Conservation (phyloP, 2,888 invertebrate species). For the Helleia helle region DNA sequence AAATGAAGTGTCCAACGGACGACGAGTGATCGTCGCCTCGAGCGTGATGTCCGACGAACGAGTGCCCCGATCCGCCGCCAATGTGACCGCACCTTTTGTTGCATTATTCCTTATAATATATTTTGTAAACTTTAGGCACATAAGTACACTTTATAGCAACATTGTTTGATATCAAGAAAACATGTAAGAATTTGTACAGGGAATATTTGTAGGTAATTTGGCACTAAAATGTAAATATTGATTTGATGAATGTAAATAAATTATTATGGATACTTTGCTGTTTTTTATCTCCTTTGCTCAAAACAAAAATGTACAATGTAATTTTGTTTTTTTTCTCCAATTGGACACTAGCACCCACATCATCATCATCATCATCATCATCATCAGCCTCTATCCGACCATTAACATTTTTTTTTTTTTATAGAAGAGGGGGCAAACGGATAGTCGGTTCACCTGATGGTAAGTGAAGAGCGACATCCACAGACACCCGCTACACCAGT, state of each 20-base stretch:
- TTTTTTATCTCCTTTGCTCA: conserved; percentile 8
- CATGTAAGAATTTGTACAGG: conserved; percentile 21
- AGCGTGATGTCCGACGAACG: conserved; percentile 79
- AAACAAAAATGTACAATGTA: too few species aligned
- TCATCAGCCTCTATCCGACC: too few species aligned
- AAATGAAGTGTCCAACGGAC: conserved; percentile 53
- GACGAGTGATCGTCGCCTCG: conserved; percentile 77
- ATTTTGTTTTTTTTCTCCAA: too few species aligned
- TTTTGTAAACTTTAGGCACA: conserved; percentile 12
- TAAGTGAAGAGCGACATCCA: too few species aligned
- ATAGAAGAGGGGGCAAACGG: too few species aligned
- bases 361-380: too few species aligned
- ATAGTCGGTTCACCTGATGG: too few species aligned
- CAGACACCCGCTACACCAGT: too few species aligned
- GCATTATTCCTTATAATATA: conserved; percentile 16
- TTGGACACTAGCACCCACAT: too few species aligned
- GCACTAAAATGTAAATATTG: conserved; percentile 25
- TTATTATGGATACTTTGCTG: conserved; percentile 13
- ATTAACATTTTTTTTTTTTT: too few species aligned
- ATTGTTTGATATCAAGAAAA: conserved; percentile 16
- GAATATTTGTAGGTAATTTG: conserved; percentile 23
- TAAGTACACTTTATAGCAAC: conserved; percentile 12
- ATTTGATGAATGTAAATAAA: conserved; percentile 26
- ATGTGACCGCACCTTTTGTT: conserved; percentile 30
- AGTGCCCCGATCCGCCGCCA: conserved; percentile 43